Evolutionary conservation across 2,797 vertebrate species (phyloP).

Genomic region (Alcedo quadribrachys): DNA sequence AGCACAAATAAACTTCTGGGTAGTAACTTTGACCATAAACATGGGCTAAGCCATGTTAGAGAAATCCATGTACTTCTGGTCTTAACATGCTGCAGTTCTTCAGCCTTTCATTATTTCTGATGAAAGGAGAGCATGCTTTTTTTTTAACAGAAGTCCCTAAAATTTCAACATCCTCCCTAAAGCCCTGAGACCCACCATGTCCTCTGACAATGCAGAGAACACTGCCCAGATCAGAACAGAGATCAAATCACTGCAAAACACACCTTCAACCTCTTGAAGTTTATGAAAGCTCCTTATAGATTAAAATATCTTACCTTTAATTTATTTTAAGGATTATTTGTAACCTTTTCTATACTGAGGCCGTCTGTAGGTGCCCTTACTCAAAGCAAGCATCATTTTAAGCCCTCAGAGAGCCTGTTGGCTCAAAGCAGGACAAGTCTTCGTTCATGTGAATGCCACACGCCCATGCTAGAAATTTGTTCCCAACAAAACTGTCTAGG

Average conservation of each 20-base stretch:
- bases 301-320: background rate
- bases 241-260: background rate
- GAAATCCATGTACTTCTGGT: background rate
- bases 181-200: rapidly evolving
- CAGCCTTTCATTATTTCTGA: background rate
- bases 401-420: rapidly evolving
- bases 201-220: background rate
- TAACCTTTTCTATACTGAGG: background rate
- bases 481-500: background rate
- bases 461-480: background rate
- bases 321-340: background rate
- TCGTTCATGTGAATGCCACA: background rate
- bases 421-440: background rate
- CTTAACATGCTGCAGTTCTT: background rate
- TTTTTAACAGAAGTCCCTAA: background rate
- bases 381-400: background rate
- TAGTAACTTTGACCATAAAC: background rate
- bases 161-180: background rate
- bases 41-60: background rate
- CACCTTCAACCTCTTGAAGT: background rate
- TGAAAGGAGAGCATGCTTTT: rapidly evolving
- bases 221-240: background rate
- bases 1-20: background rate
- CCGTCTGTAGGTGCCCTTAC: background rate
- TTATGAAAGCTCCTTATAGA: background rate